These are phyloP conservation scores for Polylopha cassiicola DNA, from an alignment of 2,888 invertebrate species.

Conservation along the genomic window DNA sequence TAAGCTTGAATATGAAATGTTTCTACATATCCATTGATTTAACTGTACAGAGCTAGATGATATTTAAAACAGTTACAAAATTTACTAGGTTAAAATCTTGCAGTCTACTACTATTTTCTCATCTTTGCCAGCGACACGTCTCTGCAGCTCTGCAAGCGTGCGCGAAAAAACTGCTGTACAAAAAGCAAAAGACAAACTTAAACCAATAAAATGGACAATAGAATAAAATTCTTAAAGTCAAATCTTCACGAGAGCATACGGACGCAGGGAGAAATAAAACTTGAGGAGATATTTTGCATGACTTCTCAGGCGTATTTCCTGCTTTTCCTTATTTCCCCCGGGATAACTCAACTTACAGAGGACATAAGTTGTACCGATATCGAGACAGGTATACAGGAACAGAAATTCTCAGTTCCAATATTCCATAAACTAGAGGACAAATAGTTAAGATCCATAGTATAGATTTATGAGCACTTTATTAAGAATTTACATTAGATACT, in stretches of 20 bases:
- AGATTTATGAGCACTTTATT: too few species aligned
- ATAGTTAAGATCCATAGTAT: too few species aligned
- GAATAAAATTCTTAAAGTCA: constrained; percentile 21
- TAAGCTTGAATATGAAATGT: too few species aligned
- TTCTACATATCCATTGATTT: too few species aligned
- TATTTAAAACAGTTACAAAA: too few species aligned
- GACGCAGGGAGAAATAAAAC: constrained; percentile 34
- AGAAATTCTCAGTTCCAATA: constrained; percentile 17
- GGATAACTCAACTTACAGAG: constrained; percentile 68
- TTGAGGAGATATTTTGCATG: constrained; percentile 61
- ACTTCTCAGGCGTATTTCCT: constrained; percentile 62
- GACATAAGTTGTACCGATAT: constrained; percentile 65
- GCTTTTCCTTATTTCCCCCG: constrained; percentile 72
- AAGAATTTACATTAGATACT: too few species aligned
- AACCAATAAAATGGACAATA: constrained; percentile 12
- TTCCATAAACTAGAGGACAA: too few species aligned
- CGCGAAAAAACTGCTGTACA: neutral
- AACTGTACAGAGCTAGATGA: too few species aligned
- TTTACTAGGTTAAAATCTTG: too few species aligned
- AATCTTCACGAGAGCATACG: constrained; percentile 17
- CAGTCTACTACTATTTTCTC: too few species aligned
- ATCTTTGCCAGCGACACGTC: too few species aligned
- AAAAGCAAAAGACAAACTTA: neutral
- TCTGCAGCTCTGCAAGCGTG: too few species aligned
- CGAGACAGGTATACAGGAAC: constrained; percentile 33